phyloP scores from a whole-genome alignment of 2,888 invertebrate species.

The Polietes domitor region DNA sequence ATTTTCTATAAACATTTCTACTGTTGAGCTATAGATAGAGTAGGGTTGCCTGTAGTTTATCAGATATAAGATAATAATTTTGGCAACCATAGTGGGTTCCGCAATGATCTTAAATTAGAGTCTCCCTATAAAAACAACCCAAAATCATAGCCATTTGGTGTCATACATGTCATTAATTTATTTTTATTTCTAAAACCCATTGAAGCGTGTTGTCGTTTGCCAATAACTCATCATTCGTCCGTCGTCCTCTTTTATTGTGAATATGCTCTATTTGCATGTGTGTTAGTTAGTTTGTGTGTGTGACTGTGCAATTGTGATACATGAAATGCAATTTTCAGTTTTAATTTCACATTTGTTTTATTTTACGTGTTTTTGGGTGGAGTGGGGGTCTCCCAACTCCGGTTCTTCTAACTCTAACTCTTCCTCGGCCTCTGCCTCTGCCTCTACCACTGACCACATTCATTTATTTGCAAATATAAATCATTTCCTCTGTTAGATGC shows the following conservation, averaged over 20 bases:
- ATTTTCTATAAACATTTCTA: too few species aligned
- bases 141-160: too few species aligned
- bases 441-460: slow-evolving; percentile 21
- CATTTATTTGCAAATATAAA: slow-evolving; percentile 29
- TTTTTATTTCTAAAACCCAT: too few species aligned
- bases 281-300: background rate
- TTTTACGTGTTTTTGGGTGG: background rate
- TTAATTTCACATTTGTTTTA: slow-evolving; percentile 35
- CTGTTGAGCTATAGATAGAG: too few species aligned
- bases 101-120: too few species aligned
- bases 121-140: too few species aligned
- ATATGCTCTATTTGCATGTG: background rate
- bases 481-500: slow-evolving; percentile 17
- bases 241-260: background rate
- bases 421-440: background rate
- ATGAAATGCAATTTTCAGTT: slow-evolving; percentile 28
- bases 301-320: background rate
- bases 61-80: too few species aligned
- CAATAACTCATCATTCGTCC: background rate
- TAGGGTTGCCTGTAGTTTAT: too few species aligned
- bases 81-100: too few species aligned
- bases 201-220: background rate
- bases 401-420: background rate
- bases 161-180: too few species aligned
- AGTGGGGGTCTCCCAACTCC: background rate